Conservation (phyloP, 2,113 vertebrate species). For the Clinocottus analis region DNA sequence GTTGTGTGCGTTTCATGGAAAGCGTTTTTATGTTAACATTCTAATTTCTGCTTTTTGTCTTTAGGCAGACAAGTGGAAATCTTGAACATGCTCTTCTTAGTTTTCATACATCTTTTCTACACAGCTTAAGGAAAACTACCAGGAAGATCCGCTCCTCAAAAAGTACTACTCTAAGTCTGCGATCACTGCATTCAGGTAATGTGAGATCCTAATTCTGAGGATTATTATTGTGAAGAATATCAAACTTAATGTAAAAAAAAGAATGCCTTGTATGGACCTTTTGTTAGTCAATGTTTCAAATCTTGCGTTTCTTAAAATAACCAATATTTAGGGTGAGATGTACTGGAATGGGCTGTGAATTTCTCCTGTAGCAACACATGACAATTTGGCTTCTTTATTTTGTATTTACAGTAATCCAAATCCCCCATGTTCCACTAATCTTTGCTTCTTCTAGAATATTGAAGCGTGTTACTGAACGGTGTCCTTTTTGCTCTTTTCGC, state of each 20-base stretch:
- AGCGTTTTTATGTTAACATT: slow-evolving; percentile 34
- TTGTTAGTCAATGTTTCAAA: background rate
- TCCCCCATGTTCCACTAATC: background rate
- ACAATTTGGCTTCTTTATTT: background rate
- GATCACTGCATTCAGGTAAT: slow-evolving; percentile 83
- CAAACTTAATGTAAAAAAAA: background rate
- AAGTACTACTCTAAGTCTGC: slow-evolving; percentile 77
- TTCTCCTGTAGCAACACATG: background rate
- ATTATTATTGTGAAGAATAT: background rate
- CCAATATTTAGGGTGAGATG: background rate
- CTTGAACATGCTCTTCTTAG: slow-evolving; percentile 10
- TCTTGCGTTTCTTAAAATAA: background rate
- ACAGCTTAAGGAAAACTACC: slow-evolving; percentile 75
- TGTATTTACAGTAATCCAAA: background rate
- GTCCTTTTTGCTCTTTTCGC: background rate
- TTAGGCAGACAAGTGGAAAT: slow-evolving; percentile 30
- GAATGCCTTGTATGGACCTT: background rate
- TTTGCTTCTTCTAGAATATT: background rate
- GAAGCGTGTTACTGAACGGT: background rate
- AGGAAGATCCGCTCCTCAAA: slow-evolving; percentile 69
- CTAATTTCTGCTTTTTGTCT: slow-evolving; percentile 45
- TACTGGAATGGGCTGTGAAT: background rate
- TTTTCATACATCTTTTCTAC: slow-evolving; percentile 37
- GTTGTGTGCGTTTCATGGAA: slow-evolving; percentile 26
- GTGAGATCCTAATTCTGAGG: background rate